Evolutionary conservation across 2,113 vertebrate species (phyloP), one percentile per base, ranked within the genome.

Genomic region (Puffinus mauretanicus): DNA sequence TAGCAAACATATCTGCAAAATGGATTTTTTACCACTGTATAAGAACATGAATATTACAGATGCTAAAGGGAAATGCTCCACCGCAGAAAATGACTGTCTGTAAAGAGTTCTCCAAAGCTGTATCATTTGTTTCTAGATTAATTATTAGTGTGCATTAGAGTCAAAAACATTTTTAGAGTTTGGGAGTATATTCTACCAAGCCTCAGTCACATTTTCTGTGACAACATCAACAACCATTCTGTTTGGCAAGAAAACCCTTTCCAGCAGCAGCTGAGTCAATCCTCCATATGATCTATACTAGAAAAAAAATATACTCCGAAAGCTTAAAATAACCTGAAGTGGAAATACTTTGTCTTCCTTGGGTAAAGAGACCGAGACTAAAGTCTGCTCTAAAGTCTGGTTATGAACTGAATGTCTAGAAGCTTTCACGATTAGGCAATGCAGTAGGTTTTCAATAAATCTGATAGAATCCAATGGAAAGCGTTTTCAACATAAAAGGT

Each of bases 261-360:
- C 58, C 66, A 85, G 54, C 26, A 91, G 95, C 62, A 96, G 78
- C 65, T 86, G 80, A 94, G 71, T 86, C 90, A 93, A 90, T 71
- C 34, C 40, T 93, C 83, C 81, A 46, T n/a, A 91, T 89, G 73
- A 95, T 80, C 86, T 85, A 22, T n/a, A 87, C 40, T 69, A 65
- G 52, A 57, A 85, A 94, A 91, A 69, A 89, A 85, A 91, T 3
- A 51, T 6, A 78, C 22, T 76, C 57, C 61, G 29, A 81, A 92
- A 92, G 30, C 62, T 82, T 91, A 82, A 91, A 94, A 91, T 79
- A 95, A 72, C 34, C 34, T 89, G 29, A 94, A 94, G 49, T 86
- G 40, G 72, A 95, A 96, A 91, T 67, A 52, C 25, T 78, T 89
- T 34, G 34, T 52, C 86, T 87, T 95, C 44, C 42, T 65, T 47